Conservation (phyloP, 2,888 invertebrate genomes). For the Taenaris catops region DNA sequence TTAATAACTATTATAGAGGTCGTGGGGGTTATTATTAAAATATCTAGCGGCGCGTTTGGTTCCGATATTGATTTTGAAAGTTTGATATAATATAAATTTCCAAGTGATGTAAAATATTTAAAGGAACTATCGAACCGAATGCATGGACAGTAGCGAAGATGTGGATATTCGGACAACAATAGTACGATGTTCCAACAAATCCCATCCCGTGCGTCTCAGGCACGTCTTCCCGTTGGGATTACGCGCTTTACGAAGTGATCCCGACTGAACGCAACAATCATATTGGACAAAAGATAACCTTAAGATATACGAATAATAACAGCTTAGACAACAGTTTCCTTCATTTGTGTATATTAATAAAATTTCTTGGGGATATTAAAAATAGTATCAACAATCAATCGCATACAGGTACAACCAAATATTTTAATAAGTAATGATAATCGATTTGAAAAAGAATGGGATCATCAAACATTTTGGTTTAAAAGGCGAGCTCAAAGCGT, state of each 20-base stretch:
- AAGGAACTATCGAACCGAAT: constrained; percentile 15
- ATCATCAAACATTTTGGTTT: too few species aligned
- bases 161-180: constrained; percentile 46
- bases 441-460: too few species aligned
- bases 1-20: constrained; percentile 23
- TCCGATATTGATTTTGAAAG: constrained; percentile 21
- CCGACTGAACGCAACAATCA: constrained; percentile 48
- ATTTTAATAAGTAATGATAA: too few species aligned
- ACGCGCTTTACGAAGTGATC: constrained; percentile 43
- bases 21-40: constrained; percentile 20
- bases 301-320: too few species aligned
- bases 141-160: constrained; percentile 41
- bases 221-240: constrained; percentile 61
- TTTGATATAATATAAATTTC: constrained; percentile 7
- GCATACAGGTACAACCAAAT: too few species aligned
- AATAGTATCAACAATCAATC: too few species aligned
- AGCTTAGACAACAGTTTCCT: too few species aligned
- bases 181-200: constrained; percentile 63
- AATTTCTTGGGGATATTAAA: too few species aligned
- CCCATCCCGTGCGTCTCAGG: constrained; percentile 45
- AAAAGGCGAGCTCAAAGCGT: too few species aligned
- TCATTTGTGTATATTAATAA: too few species aligned
- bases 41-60: constrained; percentile 17
- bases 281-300: constrained; percentile 31
- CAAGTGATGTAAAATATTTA: constrained; percentile 4